These are phyloP conservation scores for Sebastolobus altivelis DNA, from an alignment of 2,797 vertebrate genomes.

Conservation along the genomic window DNA sequence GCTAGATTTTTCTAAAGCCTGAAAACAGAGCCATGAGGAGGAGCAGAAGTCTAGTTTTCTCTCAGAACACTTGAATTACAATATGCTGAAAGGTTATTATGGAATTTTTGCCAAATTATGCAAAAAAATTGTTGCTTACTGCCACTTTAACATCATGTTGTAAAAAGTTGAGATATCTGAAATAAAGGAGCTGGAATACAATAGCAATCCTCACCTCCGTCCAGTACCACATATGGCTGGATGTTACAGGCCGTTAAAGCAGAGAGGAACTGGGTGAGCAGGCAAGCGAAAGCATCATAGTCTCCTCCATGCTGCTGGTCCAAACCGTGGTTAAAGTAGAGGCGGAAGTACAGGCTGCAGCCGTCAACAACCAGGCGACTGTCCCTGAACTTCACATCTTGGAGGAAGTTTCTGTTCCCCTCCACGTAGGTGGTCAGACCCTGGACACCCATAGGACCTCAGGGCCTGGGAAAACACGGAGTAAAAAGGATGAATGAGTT, in stretches of 20 bases:
- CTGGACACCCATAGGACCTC: conserved; percentile 88
- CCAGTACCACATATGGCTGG: conserved; percentile 91
- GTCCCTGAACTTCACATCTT: conserved; percentile 87
- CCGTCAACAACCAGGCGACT: conserved; percentile 92
- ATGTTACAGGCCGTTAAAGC: conserved; percentile 87
- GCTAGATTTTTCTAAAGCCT: too few species aligned
- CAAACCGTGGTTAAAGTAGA: conserved; percentile 87
- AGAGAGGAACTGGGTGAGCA: conserved; percentile 87
- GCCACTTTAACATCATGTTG: background rate
- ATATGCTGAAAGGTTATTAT: too few species aligned
- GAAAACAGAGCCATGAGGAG: too few species aligned
- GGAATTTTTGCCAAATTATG: too few species aligned
- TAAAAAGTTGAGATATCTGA: background rate
- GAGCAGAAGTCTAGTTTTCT: too few species aligned
- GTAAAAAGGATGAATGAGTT: background rate
- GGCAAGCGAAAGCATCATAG: conserved; percentile 86
- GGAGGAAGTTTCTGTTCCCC: conserved; percentile 86
- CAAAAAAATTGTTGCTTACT: too few species aligned
- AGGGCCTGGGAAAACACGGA: conserved; percentile 25
- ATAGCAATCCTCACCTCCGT: conserved; percentile 82
- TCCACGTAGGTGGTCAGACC: conserved; percentile 91
- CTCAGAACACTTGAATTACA: too few species aligned
- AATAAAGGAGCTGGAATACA: background rate
- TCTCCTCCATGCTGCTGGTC: conserved; percentile 92
- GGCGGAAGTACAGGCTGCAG: conserved; percentile 90